Evolutionary conservation across 2,113 vertebrate genomes (phyloP), one percentile per base, ranked within the genome.

Genomic region (Tylochromis polylepis): DNA sequence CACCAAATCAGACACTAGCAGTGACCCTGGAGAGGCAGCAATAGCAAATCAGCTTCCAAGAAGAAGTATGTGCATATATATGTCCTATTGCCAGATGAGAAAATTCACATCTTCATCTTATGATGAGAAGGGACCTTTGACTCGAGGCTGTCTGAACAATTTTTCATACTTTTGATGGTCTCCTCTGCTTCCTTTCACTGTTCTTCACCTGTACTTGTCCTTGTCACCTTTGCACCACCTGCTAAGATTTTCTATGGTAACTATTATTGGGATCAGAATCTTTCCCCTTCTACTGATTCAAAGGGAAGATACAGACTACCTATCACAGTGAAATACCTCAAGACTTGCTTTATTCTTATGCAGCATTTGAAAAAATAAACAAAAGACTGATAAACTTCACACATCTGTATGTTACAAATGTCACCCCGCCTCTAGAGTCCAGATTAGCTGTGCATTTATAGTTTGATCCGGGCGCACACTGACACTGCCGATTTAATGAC

Each of bases 21-120:
- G 81, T 91, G 94, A 94, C 94, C 93, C 92, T 93, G 93, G 93
- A 91, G 79, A 93, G 86, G 83, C 83, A 82, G 88, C 24, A 27
- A 92, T 91, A 93, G 94, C 91, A 95, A 93, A 93, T 94, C 92
- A 90, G 92, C 87, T 84, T 85, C 67, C 85, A 56, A 82, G 84
- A 59, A 18, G 79, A 70, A 67, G 77, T 79, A 75, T 87, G 46
- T 57, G 24, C 46, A 27, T 70, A 46, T 89, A 55, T 67, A 55
- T 79, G 88, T 24, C 15, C 67, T 49, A 79, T n/a, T 29, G 83
- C 15, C 75, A 75, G 83, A 24, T 2, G 11, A 86, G 84, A 56
- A 81, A 72, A 86, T 55, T 88, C 41, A 58, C 83, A 83, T 59
- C 82, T 62, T 82, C 79, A 43, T 84, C 81, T 91, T 70, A 80